Evolutionary conservation across 2,113 vertebrate species (phyloP), one percentile per base, ranked within the genome.

Genomic region (Axis porcinus): DNA sequence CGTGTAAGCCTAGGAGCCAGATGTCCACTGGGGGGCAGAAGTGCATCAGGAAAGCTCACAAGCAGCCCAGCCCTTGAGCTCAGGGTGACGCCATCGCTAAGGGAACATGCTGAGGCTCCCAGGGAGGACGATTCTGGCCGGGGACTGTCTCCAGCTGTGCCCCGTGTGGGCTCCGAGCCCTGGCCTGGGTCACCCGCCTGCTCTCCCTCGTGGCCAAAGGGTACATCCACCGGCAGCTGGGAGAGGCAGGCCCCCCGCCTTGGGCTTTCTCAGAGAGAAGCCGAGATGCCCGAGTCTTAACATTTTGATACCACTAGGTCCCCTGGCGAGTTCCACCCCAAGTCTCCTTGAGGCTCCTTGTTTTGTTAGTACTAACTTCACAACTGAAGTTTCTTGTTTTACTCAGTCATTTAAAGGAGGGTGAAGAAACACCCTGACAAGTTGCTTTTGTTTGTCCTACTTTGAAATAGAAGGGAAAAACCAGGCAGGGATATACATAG

Each of bases 21-120:
- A 23, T 14, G n/a, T 86, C 95, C 98, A 95, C 98, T 93, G 16
- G 95, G 94, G 70, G 98, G 96, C 97, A 98, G 98, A 76, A 94
- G 54, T 1, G 45, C 45, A 57, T 85, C 33, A 89, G 67, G 36
- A 64, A 97, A 6, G 13, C 3, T 47, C 57, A 10, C 16, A 36
- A 50, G 36, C 19, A n/a, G 28, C 33, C 28, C 70, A 5, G n/a
- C 2, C 50, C 45, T 1, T 7, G 55, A 16, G 11, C 13, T 17
- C 50, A 27, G 55, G 33, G 40, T 9, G 58, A 19, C 10, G 17
- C n/a, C 43, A 16, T 12, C 17, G 15, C 17, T 19, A 12, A 27
- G 5, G n/a, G 33, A 47, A 47, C 23, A 4, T 3, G 28, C 54
- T 27, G 78, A 40, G 17, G 16, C 50, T 54, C 52, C 21, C 14